Percentiles rank a stretch among this genome's conserved stretches.
These are phyloP conservation scores for Dicaeum eximium DNA, from an alignment of 2,113 vertebrate genomes.

Conservation along the genomic window DNA sequence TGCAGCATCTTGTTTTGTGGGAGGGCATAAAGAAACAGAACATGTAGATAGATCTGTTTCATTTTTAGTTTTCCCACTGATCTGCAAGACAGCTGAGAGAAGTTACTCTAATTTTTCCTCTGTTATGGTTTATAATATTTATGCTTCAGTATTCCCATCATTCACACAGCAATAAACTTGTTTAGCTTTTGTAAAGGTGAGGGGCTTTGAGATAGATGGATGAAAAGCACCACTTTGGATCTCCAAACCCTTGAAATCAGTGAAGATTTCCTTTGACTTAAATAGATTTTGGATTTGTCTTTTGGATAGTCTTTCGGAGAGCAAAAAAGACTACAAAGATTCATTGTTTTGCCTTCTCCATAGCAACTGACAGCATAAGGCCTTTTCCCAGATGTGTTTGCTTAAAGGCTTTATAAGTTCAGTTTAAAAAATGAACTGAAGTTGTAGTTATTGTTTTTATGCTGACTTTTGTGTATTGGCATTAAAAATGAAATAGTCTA, in stretches of 20 bases:
- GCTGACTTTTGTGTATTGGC: neutral
- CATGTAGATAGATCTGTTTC: neutral
- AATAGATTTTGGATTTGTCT: neutral
- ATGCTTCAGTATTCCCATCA: neutral
- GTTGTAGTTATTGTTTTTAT: neutral
- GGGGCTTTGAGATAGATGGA: neutral
- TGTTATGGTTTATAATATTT: neutral
- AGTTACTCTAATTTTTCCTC: neutral
- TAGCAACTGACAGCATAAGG: slow-evolving; percentile 26
- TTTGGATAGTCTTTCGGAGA: neutral
- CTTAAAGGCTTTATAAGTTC: slow-evolving; percentile 16
- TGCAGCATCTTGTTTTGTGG: neutral
- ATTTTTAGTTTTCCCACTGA: neutral
- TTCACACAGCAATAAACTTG: neutral
- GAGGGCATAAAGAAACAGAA: neutral
- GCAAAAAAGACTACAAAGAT: neutral
- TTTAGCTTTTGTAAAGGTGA: neutral
- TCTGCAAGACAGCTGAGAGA: neutral
- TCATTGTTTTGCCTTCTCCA: slow-evolving; percentile 28
- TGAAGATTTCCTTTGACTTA: slow-evolving; percentile 19
- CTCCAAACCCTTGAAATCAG: neutral
- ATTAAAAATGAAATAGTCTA: neutral
- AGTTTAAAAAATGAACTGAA: neutral
- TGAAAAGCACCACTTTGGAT: neutral
- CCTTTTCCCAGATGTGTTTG: slow-evolving; percentile 39